Percentiles rank a stretch among this genome's conserved stretches.
Evolutionary conservation across 2,797 vertebrate species (phyloP).

Genomic region (Meda fulgida): DNA sequence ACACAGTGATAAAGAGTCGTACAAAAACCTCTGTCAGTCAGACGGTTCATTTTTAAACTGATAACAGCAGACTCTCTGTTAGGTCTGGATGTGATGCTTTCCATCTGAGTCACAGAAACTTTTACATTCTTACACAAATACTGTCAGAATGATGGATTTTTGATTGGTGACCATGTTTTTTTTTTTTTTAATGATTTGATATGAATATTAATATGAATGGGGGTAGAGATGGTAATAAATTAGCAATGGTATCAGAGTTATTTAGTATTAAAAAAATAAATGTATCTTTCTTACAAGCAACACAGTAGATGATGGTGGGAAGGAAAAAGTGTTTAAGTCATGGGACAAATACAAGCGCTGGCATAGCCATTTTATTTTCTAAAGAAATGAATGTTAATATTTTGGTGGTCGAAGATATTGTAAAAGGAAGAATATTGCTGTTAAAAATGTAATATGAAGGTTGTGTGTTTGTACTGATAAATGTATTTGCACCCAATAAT

Average conservation of each 20-base stretch:
- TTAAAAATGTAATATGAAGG: neutral
- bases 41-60: too few relatives aligned
- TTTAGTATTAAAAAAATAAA: neutral
- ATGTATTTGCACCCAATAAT: neutral
- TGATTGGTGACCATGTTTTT: too few relatives aligned
- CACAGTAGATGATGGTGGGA: too few relatives aligned
- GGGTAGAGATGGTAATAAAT: neutral
- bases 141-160: too few relatives aligned
- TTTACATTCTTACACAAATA: too few relatives aligned
- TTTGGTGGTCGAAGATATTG: neutral
- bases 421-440: neutral
- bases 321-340: neutral
- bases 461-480: neutral
- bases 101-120: too few relatives aligned
- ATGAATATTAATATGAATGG: neutral
- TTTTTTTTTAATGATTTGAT: too few relatives aligned
- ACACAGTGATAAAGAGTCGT: too few relatives aligned
- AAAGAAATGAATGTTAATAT: neutral
- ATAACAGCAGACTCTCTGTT: too few relatives aligned
- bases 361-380: neutral
- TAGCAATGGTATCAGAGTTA: neutral
- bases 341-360: neutral
- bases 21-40: too few relatives aligned
- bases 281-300: too few relatives aligned
- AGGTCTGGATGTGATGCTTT: too few relatives aligned